Evolutionary conservation across 2,113 vertebrate species (phyloP), one percentile per base, ranked within the genome.

Genomic region (Motacilla tschutschensis): DNA sequence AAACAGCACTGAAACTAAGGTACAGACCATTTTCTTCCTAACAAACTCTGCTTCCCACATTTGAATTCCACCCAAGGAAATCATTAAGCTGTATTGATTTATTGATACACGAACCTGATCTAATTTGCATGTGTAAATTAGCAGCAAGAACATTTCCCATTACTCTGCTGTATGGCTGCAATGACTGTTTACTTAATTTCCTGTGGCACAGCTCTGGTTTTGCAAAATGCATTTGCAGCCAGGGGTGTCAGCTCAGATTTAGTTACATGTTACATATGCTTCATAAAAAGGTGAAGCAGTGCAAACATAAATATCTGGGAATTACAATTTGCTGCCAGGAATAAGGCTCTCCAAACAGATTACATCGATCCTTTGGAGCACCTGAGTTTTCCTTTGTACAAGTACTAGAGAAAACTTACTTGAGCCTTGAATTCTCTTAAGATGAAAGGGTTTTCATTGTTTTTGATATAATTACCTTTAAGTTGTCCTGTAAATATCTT

Each of bases 91-190:
- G 31, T 78, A 94, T 83, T 92, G 91, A 92, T 93, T 92, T 93
- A 94, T 89, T 89, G 93, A 85, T 91, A 93, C 62, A 87, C 88
- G 75, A 87, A 38, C 48, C 67, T 84, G 74, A 80, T 73, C 63
- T 93, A 80, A 95, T 95, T 88, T 94, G 79, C 79, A 94, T 83
- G 89, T 90, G 87, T 94, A 93, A 93, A 95, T 95, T 91, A 93
- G 87, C 85, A 83, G 70, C 65, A 87, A 81, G 84, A 92, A 65
- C 73, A 79, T 87, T 92, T 94, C 88, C 78, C 57, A 88, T 90
- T 86, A 89, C 88, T 85, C 65, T 51, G 70, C 69, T 90, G 28
- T 92, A 81, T 75, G 53, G 63, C 36, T 93, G 74, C 19, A 86
- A 65, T 67, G 76, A 73, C 66, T 88, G 54, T 70, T 93, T 67